A percentile compares a stretch with the other conserved stretches of the same genome.
Evolutionary conservation across 2,888 invertebrate species (phyloP).

Genomic region (Emesis russula): DNA sequence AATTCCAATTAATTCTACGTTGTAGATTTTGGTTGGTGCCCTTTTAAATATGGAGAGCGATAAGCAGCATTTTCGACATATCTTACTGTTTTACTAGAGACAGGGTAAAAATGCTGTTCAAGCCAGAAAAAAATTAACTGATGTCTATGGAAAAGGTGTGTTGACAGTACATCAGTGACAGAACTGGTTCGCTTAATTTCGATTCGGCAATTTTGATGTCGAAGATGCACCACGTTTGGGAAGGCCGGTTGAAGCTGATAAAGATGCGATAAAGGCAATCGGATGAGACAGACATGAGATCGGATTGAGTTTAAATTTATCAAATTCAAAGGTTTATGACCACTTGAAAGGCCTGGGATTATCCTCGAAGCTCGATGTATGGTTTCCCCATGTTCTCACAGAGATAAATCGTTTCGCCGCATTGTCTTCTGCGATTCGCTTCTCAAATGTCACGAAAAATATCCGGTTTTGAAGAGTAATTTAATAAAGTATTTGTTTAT

Average conservation of each 20-base stretch:
- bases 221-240: constrained; percentile 81
- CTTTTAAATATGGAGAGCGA: not conserved
- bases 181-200: constrained; percentile 85
- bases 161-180: constrained; percentile 70
- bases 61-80: not conserved
- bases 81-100: constrained; percentile 31
- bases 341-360: not conserved
- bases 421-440: not conserved
- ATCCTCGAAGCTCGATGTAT: not conserved
- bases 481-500: too few species aligned
- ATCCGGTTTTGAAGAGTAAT: not conserved
- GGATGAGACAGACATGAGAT: not conserved
- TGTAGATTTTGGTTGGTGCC: not conserved
- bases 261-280: constrained; percentile 17
- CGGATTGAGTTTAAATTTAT: not conserved
- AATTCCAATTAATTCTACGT: too few species aligned
- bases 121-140: constrained; percentile 23
- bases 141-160: constrained; percentile 43
- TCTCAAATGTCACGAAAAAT: not conserved
- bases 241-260: constrained; percentile 67
- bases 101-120: constrained; percentile 35
- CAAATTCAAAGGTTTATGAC: not conserved
- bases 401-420: not conserved
- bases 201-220: constrained; percentile 81
- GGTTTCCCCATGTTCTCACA: not conserved